phyloP scores from a whole-genome alignment of 2,113 vertebrate genomes.

The Anhinga rufa region DNA sequence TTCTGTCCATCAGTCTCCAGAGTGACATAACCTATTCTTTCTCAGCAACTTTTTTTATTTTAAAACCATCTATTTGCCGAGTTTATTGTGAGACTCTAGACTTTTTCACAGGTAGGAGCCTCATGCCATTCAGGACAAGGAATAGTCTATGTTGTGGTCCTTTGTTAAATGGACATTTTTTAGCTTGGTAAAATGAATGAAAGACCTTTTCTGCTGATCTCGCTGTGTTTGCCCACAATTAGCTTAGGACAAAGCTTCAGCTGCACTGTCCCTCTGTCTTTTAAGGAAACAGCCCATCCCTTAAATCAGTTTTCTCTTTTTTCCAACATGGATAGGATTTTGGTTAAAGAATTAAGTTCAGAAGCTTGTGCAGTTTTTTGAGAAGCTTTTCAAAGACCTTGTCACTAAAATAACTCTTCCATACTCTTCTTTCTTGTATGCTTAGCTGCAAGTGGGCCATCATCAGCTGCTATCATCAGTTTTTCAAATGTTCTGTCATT shows the following conservation, averaged over 20 bases:
- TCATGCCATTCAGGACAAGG: neutral
- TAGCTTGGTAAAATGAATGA: neutral
- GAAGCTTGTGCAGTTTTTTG: neutral
- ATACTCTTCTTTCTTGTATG: neutral
- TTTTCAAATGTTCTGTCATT: neutral
- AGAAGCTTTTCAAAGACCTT: neutral
- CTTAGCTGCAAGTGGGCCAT: neutral
- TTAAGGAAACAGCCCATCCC: neutral
- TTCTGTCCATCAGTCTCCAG: neutral
- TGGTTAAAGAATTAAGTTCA: neutral
- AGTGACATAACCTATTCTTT: neutral
- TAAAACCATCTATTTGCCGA: neutral
- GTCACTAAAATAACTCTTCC: neutral
- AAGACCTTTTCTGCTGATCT: neutral
- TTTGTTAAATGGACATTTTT: neutral
- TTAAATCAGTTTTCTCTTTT: neutral
- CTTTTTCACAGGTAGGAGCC: neutral
- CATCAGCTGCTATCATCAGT: neutral
- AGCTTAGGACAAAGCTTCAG: neutral
- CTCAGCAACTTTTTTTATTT: neutral
- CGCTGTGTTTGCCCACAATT: neutral
- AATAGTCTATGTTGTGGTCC: neutral
- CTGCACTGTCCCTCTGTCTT: neutral
- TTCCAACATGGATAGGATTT: neutral
- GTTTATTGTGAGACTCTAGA: neutral